Conservation (phyloP, 2,797 vertebrate genomes). For the Molossus molossus region DNA sequence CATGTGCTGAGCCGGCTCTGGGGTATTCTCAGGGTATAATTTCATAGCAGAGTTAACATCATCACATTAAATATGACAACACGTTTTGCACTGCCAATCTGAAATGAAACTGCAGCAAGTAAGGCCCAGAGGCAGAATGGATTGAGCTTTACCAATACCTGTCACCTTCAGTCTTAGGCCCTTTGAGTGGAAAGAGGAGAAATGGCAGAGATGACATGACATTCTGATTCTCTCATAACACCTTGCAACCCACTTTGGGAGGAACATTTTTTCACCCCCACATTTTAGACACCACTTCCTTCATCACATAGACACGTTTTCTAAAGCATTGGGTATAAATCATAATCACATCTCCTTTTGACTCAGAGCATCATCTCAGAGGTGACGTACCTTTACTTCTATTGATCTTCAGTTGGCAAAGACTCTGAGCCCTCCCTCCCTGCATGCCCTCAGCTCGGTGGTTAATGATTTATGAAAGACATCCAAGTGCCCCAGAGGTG, state of each 20-base stretch:
- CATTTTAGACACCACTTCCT: not conserved
- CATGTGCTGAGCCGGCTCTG: not conserved
- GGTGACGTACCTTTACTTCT: not conserved
- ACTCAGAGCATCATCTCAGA: not conserved
- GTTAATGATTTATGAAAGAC: constrained; percentile 81
- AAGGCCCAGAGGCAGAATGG: constrained; percentile 62
- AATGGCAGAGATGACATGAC: not conserved
- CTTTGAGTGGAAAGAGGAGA: not conserved
- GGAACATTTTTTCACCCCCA: not conserved
- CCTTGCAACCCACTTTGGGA: not conserved
- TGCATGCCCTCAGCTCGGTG: not conserved
- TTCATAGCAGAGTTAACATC: constrained; percentile 83
- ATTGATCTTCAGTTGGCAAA: constrained; percentile 60
- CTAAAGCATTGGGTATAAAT: not conserved
- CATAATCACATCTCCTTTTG: not conserved
- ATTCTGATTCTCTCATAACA: not conserved
- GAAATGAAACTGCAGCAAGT: constrained; percentile 69
- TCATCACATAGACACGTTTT: not conserved
- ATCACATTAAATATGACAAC: constrained; percentile 74
- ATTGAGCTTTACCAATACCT: constrained; percentile 5
- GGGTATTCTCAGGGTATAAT: constrained; percentile 78
- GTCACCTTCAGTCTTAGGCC: not conserved
- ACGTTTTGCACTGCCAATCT: constrained; percentile 67
- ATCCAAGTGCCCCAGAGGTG: constrained; percentile 53
- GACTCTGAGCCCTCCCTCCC: constrained; percentile 20